Evolutionary conservation across 1,140 invertebrate species (phyloP).

Genomic region (Acromyrmex heyeri): DNA sequence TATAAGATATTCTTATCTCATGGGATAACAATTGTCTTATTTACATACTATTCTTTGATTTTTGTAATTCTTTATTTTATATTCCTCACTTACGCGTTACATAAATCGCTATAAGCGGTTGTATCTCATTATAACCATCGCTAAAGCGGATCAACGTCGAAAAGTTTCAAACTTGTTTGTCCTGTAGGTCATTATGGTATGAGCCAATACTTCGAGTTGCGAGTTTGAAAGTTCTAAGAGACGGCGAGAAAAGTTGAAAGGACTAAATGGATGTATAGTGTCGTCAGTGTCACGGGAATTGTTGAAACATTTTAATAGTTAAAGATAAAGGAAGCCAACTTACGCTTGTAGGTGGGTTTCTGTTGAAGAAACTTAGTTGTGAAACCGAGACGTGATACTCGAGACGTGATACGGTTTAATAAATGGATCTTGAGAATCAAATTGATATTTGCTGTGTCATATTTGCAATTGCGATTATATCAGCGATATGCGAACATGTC

Average conservation of each 20-base stretch:
- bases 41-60: not conserved
- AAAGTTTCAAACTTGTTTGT: slow-evolving; percentile 59
- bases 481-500: not conserved
- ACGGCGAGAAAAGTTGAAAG: slow-evolving; percentile 31
- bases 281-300: slow-evolving; percentile 40
- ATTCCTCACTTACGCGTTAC: not conserved
- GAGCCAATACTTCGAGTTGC: slow-evolving; percentile 42
- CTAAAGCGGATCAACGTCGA: slow-evolving; percentile 51
- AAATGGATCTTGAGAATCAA: not conserved
- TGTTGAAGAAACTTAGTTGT: not conserved
- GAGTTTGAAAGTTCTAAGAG: slow-evolving; percentile 49
- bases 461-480: not conserved
- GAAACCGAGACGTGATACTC: not conserved
- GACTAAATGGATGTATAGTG: not conserved
- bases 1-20: not conserved
- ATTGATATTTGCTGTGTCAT: not conserved
- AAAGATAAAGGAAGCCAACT: slow-evolving; percentile 34
- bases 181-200: slow-evolving; percentile 55
- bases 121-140: slow-evolving; percentile 40
- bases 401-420: slow-evolving; percentile 13
- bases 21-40: not conserved
- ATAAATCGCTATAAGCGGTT: not conserved
- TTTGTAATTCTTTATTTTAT: not conserved
- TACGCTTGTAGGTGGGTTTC: not conserved
- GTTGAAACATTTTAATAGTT: slow-evolving; percentile 52